Evolutionary conservation across 2,888 invertebrate genomes (phyloP), one percentile per base, ranked within the genome.

Genomic region (Mechanitis messenoides): DNA sequence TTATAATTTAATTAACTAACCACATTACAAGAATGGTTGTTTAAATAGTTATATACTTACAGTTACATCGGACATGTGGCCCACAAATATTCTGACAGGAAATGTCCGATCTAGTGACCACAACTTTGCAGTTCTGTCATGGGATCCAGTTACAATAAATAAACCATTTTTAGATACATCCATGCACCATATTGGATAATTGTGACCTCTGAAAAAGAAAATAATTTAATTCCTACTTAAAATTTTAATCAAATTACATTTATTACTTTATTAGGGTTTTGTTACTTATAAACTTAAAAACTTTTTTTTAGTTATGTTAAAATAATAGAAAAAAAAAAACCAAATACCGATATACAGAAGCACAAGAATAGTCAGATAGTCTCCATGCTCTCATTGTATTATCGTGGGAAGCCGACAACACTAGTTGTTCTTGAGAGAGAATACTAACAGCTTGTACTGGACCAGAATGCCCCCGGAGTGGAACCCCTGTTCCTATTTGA

Each of bases 131-230:
- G 95, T 95, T 72, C 92, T 92, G 75, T 97, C 97, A 64, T 94
- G 92, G 12, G 96, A 96, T 58, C 95, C 95, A 1, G 95, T 95
- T 3, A 93, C 95, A 73, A 96, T 92, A 76, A 93, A 94, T 12
- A 93, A 86, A 47, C 93, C 93, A 69, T 92, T 79, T 76, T 91
- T 69, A 79, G 92, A 88, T 91, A 95, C 75, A 76, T 95, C 95
- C 79, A 97, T 91, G 79, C 95, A 95, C 95, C 97, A 98, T 69
- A 98, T 94, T 1, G 97, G 96, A 76, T 95, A 95, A 76, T 93
- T 94, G 83, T 98, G 98, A 42, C 97, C 98, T 72, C 94, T 82
- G 77, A 7, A 81, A 85, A 58, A 60, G 55, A 63, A 28, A 46
- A 61, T 20, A 33, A 45, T 11, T 33, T 6, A 31, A 42, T 45